These are phyloP conservation scores for Phasianus colchicus DNA, from an alignment of 2,113 vertebrate species.

Conservation along the genomic window DNA sequence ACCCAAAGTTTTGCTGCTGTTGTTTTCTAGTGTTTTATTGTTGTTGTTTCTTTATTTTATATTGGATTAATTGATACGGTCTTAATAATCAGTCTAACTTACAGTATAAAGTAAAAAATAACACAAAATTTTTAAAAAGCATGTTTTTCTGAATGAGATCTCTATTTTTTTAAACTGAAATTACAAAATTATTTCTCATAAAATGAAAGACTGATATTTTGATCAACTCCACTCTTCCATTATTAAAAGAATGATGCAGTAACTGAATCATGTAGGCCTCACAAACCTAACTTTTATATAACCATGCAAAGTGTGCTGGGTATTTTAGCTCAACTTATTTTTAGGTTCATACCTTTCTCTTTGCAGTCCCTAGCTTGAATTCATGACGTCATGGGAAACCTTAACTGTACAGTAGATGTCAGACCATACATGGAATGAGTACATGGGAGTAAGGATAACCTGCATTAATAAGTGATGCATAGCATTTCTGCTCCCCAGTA, in stretches of 20 bases:
- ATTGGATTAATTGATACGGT: neutral
- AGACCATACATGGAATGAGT: neutral
- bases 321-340: neutral
- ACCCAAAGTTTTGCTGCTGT: neutral
- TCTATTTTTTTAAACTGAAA: neutral
- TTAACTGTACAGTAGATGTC: constrained; percentile 27
- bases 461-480: constrained; percentile 2
- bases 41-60: neutral
- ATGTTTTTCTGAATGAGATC: neutral
- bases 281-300: rapidly evolving
- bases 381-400: neutral
- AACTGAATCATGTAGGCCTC: neutral
- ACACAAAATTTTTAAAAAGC: neutral
- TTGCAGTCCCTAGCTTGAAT: neutral
- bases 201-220: neutral
- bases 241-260: neutral
- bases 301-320: neutral
- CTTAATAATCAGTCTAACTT: neutral
- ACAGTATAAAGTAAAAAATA: neutral
- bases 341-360: neutral
- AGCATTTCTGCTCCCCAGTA: neutral
- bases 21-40: neutral
- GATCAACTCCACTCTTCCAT: neutral
- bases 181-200: neutral
- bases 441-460: constrained; percentile 10